phyloP scores from a whole-genome alignment of 2,113 vertebrate species.

The Ailuropoda melanoleuca region DNA sequence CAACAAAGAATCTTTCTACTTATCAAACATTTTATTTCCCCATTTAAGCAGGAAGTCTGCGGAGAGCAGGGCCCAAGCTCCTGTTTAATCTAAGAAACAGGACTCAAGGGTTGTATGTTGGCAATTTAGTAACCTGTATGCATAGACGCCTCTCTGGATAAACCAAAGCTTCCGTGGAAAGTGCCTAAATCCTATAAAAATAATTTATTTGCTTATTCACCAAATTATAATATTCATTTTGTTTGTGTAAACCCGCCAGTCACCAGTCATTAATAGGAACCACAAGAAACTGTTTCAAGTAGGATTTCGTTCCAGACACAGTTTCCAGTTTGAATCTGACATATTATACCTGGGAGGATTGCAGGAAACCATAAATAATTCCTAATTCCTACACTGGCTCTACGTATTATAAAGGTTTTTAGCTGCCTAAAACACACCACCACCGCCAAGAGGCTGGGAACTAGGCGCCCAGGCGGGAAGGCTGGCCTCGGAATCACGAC shows the following conservation, averaged over 20 bases:
- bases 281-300: slow-evolving; percentile 31
- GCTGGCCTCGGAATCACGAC: background rate
- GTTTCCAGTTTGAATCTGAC: slow-evolving; percentile 65
- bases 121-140: background rate
- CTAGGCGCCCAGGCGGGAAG: background rate
- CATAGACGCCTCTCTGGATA: background rate
- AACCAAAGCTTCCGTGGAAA: slow-evolving; percentile 9
- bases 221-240: slow-evolving; percentile 27
- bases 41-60: background rate
- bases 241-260: slow-evolving; percentile 47
- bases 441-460: background rate
- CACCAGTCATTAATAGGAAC: slow-evolving; percentile 8
- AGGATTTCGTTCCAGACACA: background rate
- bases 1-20: slow-evolving; percentile 4
- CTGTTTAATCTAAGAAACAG: background rate
- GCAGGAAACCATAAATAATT: slow-evolving; percentile 56
- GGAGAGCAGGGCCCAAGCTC: background rate
- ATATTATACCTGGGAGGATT: slow-evolving; percentile 25
- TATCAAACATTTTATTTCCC: background rate
- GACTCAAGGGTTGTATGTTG: background rate
- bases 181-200: background rate
- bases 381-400: background rate
- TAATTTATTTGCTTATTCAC: slow-evolving; percentile 47
- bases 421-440: background rate
- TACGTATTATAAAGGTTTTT: slow-evolving; percentile 7